phyloP scores from a whole-genome alignment of 2,113 vertebrate genomes.

The Azemiops feae region DNA sequence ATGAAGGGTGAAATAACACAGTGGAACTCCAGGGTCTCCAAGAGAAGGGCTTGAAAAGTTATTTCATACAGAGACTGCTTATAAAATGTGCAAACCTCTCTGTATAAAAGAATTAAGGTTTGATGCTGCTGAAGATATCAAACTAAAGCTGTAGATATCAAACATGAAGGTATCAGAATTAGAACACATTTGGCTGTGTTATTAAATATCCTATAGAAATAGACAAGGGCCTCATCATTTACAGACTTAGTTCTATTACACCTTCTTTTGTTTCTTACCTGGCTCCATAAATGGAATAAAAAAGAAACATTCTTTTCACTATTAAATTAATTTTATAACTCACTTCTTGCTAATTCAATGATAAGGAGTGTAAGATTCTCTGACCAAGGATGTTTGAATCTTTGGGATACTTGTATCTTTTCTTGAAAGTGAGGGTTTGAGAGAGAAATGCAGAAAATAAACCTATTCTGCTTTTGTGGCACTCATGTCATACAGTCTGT shows the following conservation, averaged over 20 bases:
- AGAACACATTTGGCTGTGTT: background rate
- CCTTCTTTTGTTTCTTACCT: background rate
- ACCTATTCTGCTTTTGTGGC: background rate
- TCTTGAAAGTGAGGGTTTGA: background rate
- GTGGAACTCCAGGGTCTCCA: no score
- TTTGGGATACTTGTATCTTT: background rate
- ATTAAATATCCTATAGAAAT: background rate
- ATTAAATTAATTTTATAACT: background rate
- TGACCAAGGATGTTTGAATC: background rate
- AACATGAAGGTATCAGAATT: background rate
- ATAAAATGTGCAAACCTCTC: background rate
- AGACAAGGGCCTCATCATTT: background rate
- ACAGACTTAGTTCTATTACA: background rate
- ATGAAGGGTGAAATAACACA: background rate
- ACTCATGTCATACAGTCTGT: no score
- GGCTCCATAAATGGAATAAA: background rate
- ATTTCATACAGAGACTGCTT: background rate
- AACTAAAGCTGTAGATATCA: background rate
- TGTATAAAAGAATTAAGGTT: background rate
- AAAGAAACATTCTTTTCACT: background rate
- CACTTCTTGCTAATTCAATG: background rate
- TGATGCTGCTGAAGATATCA: background rate
- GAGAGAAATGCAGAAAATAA: background rate
- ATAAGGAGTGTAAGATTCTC: background rate
- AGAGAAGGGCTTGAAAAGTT: background rate